Percentiles rank a stretch among this genome's conserved stretches.
Conservation (phyloP, 2,797 vertebrate species). For the Coendou prehensilis region DNA sequence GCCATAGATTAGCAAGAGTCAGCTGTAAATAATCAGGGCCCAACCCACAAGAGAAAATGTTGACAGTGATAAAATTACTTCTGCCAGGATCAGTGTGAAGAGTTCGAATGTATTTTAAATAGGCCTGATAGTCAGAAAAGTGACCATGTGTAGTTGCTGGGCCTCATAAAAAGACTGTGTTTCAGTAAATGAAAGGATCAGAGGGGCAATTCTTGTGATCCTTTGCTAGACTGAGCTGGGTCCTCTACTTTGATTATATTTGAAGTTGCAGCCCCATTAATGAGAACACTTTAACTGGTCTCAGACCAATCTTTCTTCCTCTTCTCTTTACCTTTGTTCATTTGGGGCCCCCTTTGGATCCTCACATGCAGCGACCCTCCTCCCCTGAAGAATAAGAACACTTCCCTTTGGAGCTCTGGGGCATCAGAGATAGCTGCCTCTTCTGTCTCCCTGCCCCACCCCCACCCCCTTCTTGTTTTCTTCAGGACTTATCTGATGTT, state of each 20-base stretch:
- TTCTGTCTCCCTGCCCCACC: background rate
- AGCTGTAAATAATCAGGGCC: slow-evolving; percentile 54
- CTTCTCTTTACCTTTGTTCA: slow-evolving; percentile 79
- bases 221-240: slow-evolving; percentile 65
- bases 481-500: slow-evolving; percentile 62
- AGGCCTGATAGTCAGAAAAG: slow-evolving; percentile 56
- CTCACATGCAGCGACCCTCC: slow-evolving; percentile 61
- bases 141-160: slow-evolving; percentile 36
- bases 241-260: slow-evolving; percentile 79
- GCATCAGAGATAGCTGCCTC: slow-evolving; percentile 71
- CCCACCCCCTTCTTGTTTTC: slow-evolving; percentile 55
- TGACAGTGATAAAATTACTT: slow-evolving; percentile 64
- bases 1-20: slow-evolving; percentile 42
- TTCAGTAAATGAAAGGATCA: slow-evolving; percentile 70
- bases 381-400: slow-evolving; percentile 66
- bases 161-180: slow-evolving; percentile 63
- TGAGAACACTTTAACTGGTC: slow-evolving; percentile 78
- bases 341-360: slow-evolving; percentile 63
- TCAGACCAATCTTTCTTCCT: slow-evolving; percentile 74
- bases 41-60: slow-evolving; percentile 44
- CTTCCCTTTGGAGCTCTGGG: slow-evolving; percentile 54
- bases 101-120: slow-evolving; percentile 70
- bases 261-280: slow-evolving; percentile 79
- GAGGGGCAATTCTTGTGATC: slow-evolving; percentile 76
- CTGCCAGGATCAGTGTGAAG: slow-evolving; percentile 63